Percentiles rank a stretch among this genome's conserved stretches.
These are phyloP conservation scores for Machimus atricapillus DNA, from an alignment of 2,888 invertebrate species.

Conservation along the genomic window DNA sequence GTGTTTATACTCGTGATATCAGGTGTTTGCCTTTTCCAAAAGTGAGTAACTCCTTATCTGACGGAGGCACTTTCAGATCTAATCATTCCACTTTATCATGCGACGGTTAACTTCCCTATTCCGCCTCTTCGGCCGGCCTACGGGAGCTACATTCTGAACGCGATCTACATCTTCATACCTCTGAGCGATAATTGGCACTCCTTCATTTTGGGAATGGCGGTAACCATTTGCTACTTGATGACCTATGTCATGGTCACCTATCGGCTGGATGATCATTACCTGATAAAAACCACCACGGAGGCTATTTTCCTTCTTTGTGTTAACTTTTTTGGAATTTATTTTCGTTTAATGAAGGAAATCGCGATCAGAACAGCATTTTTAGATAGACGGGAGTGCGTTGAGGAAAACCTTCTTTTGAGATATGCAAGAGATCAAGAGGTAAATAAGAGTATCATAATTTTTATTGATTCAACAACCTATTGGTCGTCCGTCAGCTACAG, in stretches of 20 bases:
- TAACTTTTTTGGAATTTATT: slow-evolving; percentile 86
- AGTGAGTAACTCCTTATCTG: slow-evolving; percentile 26
- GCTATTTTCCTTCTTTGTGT: slow-evolving; percentile 75
- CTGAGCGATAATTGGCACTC: slow-evolving; percentile 77
- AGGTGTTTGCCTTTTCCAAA: slow-evolving; percentile 56
- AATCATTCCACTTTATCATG: slow-evolving; percentile 71
- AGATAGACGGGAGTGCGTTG: slow-evolving; percentile 84
- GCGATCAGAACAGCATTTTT: slow-evolving; percentile 86
- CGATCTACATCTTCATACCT: slow-evolving; percentile 85
- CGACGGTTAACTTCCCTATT: slow-evolving; percentile 63
- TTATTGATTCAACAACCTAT: too few species aligned
- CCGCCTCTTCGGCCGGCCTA: slow-evolving; percentile 71
- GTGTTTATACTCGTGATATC: slow-evolving; percentile 66
- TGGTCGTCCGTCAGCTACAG: too few species aligned
- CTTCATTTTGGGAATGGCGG: slow-evolving; percentile 72
- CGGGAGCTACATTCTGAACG: slow-evolving; percentile 75
- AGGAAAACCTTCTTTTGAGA: slow-evolving; percentile 80
- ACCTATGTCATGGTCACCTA: slow-evolving; percentile 68
- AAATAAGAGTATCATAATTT: background rate
- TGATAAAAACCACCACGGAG: slow-evolving; percentile 68
- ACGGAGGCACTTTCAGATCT: slow-evolving; percentile 65
- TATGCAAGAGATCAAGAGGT: slow-evolving; percentile 85
- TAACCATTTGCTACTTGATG: slow-evolving; percentile 72
- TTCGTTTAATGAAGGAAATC: slow-evolving; percentile 87
- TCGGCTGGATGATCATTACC: slow-evolving; percentile 56